Evolutionary conservation across 2,113 vertebrate species (phyloP), one percentile per base, ranked within the genome.

Genomic region (Chunga burmeisteri): DNA sequence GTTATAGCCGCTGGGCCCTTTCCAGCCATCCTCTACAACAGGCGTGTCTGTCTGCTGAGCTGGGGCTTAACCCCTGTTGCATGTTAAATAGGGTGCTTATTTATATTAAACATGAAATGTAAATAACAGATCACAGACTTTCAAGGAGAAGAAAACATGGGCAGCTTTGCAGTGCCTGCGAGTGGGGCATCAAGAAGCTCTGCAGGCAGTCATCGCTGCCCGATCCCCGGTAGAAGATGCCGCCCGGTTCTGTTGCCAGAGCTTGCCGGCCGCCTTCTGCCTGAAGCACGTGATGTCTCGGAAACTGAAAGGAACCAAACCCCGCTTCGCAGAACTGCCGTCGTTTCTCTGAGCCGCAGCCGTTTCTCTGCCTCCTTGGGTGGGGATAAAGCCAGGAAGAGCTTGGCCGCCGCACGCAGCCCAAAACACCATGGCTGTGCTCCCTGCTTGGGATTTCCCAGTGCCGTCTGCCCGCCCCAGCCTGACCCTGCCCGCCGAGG

Each of bases 391-490:
- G 20, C 20, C 27, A 58, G 38, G 38, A 78, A 21, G 32, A 47
- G 42, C 49, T 62, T 67, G 53, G 38, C 38, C 0, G 2, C 58
- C 0, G 0, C 10, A 1, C 2, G 1, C 18, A 72, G 49, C 22
- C 13, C 15, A 2, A 11, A 71, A 29, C 5, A 44, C 21, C 0
- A 0, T 0, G 15, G 20, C 50, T 62, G 17, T 62, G 13, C 40
- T 67, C 50, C 46, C 68, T 68, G 27, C n/a, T 72, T 3, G 1
- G 10, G 53, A 36, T 88, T 81, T 67, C n/a, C 38, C 13, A 17
- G 44, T 0, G 0, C 23, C 9, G 8, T 53, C 16, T 63, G 26
- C 34, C 20, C 13, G 13, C 10, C 19, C 18, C 0, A 0, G 59
- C 34, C 44, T 63, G 26, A 53, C 27, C 34, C 34, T 44, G 42